Evolutionary conservation across 2,797 vertebrate species (phyloP), one percentile per base, ranked within the genome.

Genomic region (Cryptoprocta ferox): DNA sequence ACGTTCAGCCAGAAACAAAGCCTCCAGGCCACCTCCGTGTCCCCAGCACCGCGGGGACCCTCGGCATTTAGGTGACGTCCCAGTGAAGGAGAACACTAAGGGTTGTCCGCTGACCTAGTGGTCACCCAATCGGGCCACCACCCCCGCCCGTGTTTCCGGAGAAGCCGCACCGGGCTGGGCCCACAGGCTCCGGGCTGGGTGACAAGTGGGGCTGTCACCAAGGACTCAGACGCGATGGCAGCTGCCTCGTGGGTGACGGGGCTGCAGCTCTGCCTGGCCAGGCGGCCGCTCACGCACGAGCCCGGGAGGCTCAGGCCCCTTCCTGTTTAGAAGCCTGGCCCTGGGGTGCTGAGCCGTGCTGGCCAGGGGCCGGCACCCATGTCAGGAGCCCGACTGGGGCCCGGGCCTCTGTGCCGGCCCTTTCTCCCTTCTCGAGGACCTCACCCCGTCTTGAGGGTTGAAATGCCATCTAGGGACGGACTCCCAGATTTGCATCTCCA

Each of bases 251-350:
- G 11, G 45, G 75, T 2, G 65, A 28, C 85, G 6, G 7, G 35
- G 50, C 35, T 24, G 45, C 15, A 16, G 30, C 1, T 18, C 45
- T 8, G 83, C 83, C n/a, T 3, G 2, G 24, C 35, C 48, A 5
- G 35, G 66, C 9, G 3, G 2, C 66, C 9, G 16, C 48, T 53
- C 16, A 30, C 15, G 1, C 35, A 14, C 26, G 30, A 21, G 35
- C 24, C 0, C 26, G 0, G 48, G 19, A 16, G n/a, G 21, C 70
- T 24, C 9, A 0, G 30, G 0, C 53, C 24, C 59, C 37, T 61
- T 42, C 37, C 76, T n/a, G 35, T n/a, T n/a, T 24, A 6, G 19
- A 16, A 42, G 63, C 28, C 2, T 6, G 35, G 42, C 48, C 37
- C 8, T 14, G 63, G 48, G 89, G 19, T 26, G 15, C 18, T 19